Evolutionary conservation across 2,113 vertebrate genomes (phyloP), one percentile per base, ranked within the genome.

Genomic region (Leptobrachium leishanense): DNA sequence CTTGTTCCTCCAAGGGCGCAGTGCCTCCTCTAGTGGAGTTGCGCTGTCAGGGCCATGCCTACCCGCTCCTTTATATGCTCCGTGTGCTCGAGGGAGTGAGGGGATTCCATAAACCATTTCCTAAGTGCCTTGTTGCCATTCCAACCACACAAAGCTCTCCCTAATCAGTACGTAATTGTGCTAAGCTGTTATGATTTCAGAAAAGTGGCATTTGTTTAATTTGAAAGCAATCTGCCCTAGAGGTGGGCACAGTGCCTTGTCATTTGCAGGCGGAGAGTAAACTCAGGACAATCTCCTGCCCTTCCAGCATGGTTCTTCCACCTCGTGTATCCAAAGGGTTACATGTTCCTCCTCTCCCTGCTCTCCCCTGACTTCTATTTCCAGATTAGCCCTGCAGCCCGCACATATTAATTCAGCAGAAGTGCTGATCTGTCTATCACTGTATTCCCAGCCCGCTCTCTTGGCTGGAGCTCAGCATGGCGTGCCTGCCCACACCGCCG

Each of bases 351-450:
- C 5, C 15, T 68, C 9, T 15, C 55, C 65, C 41, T 76, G 68
- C 57, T 71, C 57, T 71, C 55, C 39, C 57, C 62, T 64, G 57
- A 68, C 31, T 78, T 72, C 76, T 79, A 72, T 79, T 79, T 79
- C 59, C 77, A 72, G 77, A 79, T 72, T 72, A 79, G 44, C 77
- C 59, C 77, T 79, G 77, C 59, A 79, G 77, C 68, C 71, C 43
- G 69, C 41, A 69, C 77, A 79, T 79, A 79, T 79, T 78, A 78
- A 78, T 78, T 79, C 46, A 42, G 69, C 69, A 79, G 77, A 79
- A 79, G 69, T 79, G 77, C 77, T 79, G 77, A 79, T 79, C 77
- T 79, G 59, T 79, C 59, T 66, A 72, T 66, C 69, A 65, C 46
- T 72, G 59, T 79, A 79, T 72, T 72, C 69, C 77, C 69, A 72